Base-by-base conservation (phyloP, 1,140 invertebrate species). In the Cydia splendana region DNA sequence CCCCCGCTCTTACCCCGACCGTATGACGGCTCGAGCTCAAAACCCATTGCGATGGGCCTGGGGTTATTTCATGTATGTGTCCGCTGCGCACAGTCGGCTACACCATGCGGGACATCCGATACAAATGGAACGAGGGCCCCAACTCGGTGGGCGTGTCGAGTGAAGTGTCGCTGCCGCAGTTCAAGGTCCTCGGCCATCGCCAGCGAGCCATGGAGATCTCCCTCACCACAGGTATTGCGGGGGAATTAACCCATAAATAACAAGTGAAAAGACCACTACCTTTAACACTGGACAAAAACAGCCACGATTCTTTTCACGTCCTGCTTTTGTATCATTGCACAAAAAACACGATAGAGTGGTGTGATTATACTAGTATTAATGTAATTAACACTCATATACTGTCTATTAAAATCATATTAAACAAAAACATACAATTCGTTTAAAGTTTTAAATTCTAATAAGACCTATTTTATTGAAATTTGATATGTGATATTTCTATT, bases 91-190 rank as follows among this genome's bases (percentile, higher is more conserved):
- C 96, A 98, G 98, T 98, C 95, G 98, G 98, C 94, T 98, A 98
- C 95, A 98, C 98, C 91, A 98, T 98, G 97, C 95, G 97, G 94
- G 98, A 99, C 95, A 98, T 99, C 94, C 96, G 97, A 86, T 98
- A 98, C 95, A 98, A 97, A 94, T 98, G 98, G 98, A 97, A 98
- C 94, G 97, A 97, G 92, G 97, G 97, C 80, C 96, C 97, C 89
- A 96, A 97, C 94, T 98, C 97, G 85, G 97, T 98, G 87, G 97
- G 97, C 87, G 97, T 98, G 81, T 97, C 97, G 91, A 96, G 96
- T 93, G 97, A 98, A 93, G 97, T 99, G 88, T 98, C 97, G 84
- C 95, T 98, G 88, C 98, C 98, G 87, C 98, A 98, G 94, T 98
- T 98, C 95, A 98, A 98, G 95, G 97, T 98, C 89, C 95, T 97